Evolutionary conservation across 2,113 vertebrate species (phyloP).

Genomic region (Lutjanus erythropterus): DNA sequence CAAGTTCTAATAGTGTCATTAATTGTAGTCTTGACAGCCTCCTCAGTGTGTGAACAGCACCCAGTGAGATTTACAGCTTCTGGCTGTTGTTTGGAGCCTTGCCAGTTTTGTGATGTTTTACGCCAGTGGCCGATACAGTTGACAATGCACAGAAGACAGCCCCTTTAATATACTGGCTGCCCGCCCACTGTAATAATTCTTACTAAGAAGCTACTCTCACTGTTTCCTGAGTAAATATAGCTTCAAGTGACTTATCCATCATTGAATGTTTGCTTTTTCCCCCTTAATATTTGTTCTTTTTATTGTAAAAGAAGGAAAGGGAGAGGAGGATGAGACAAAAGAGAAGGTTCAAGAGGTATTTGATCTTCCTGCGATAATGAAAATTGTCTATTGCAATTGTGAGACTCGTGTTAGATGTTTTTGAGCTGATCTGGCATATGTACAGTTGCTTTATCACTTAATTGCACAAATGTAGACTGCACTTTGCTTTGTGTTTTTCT

Average conservation of each 20-base stretch:
- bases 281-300: constrained; percentile 34
- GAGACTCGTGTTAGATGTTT: background rate
- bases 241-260: constrained; percentile 53
- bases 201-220: constrained; percentile 42
- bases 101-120: constrained; percentile 61
- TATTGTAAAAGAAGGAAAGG: constrained; percentile 12
- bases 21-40: constrained; percentile 47
- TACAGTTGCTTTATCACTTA: background rate
- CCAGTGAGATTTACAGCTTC: constrained; percentile 68
- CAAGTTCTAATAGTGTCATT: constrained; percentile 46
- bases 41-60: constrained; percentile 34
- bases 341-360: background rate
- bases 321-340: background rate
- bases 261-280: constrained; percentile 6
- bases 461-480: background rate
- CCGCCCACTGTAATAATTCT: constrained; percentile 62
- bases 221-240: constrained; percentile 54
- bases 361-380: background rate
- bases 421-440: background rate
- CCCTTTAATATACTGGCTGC: constrained; percentile 52
- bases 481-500: background rate
- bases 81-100: constrained; percentile 66
- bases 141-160: constrained; percentile 54
- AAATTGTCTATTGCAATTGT: background rate
- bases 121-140: constrained; percentile 31